Base-by-base conservation (phyloP, 2,797 vertebrate genomes). In the Esox masquinongy region DNA sequence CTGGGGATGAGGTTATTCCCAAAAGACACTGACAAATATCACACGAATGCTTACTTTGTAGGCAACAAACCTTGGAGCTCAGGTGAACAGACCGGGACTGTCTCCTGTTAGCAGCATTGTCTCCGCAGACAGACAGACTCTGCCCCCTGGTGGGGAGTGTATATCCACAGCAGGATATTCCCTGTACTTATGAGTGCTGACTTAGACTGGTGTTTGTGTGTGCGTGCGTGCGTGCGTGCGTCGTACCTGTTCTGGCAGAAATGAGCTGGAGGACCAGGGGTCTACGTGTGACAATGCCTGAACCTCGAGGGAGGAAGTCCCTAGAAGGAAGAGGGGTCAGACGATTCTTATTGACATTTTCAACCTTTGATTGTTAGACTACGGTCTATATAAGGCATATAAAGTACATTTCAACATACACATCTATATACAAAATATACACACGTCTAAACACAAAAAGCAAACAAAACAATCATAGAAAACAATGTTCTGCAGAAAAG, bases 261-360 rank as follows among this genome's bases (percentile, higher is more conserved):
- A 93, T 87, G 66, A 95, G 89, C 84, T 94, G 94, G 51, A 95
- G 91, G 68, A 95, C 86, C 77, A 95, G 88, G 77, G 94, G 94
- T 85, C 92, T 92, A 70, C 93, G 89, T 43, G 94, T 94, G 77
- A 95, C 93, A 61, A 94, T 90, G 82, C 93, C 94, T 81, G 92
- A 88, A 43, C 94, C 93, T 22, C 92, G 88, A 2, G 94, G 93
- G 81, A 94, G 91, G 83, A 94, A 94, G 85, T 95, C 93, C 88
- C 93, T 94, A 86, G 71, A 34, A 68, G 66, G 79, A 86, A 16
- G 68, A 71, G 17, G 79, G 63, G 34, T 82, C 74, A 75, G 2
- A 82, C 6, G 56, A 17, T 14, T 47, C 6, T 47, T 75, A 76
- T 43, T 71, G 4, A 22, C 64, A 17, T 63, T 29, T 2, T 34